Evolutionary conservation across 1,140 invertebrate genomes (phyloP).

Genomic region (Orius insidiosus): DNA sequence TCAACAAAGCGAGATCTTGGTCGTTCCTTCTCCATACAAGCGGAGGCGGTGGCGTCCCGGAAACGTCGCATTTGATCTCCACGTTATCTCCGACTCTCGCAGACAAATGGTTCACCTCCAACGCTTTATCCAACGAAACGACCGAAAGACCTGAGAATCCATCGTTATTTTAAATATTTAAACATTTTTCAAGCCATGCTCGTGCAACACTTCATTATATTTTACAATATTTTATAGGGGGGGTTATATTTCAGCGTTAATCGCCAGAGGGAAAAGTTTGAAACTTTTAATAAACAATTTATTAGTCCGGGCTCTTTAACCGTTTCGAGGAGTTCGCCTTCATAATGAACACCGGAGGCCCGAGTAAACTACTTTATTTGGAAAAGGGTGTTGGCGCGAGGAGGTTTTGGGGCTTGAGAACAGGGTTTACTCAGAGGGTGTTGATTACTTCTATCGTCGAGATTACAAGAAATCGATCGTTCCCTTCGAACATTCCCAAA

Average conservation of each 20-base stretch:
- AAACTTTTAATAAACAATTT: background rate
- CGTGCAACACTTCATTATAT: background rate
- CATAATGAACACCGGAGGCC: no score
- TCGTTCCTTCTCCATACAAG: slow-evolving; percentile 56
- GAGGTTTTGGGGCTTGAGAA: no score
- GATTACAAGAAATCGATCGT: no score
- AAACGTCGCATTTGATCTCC: slow-evolving; percentile 63
- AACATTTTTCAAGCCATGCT: background rate
- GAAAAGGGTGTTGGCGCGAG: no score
- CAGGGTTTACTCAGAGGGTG: no score
- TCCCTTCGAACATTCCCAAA: no score
- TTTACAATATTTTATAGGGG: background rate
- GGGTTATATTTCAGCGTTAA: background rate
- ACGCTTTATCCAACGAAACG: slow-evolving; percentile 51
- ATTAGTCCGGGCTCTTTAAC: no score
- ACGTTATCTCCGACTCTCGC: slow-evolving; percentile 59
- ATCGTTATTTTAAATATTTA: no score
- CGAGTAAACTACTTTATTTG: no score
- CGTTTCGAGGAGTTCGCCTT: no score
- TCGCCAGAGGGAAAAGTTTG: background rate
- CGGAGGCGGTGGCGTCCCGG: slow-evolving; percentile 46
- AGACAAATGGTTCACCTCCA: slow-evolving; percentile 49
- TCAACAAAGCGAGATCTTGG: slow-evolving; percentile 42
- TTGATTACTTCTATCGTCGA: no score
- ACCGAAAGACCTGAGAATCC: slow-evolving; percentile 44